Conservation (phyloP, 2,113 vertebrate genomes). For the Lampris megalopsis region DNA sequence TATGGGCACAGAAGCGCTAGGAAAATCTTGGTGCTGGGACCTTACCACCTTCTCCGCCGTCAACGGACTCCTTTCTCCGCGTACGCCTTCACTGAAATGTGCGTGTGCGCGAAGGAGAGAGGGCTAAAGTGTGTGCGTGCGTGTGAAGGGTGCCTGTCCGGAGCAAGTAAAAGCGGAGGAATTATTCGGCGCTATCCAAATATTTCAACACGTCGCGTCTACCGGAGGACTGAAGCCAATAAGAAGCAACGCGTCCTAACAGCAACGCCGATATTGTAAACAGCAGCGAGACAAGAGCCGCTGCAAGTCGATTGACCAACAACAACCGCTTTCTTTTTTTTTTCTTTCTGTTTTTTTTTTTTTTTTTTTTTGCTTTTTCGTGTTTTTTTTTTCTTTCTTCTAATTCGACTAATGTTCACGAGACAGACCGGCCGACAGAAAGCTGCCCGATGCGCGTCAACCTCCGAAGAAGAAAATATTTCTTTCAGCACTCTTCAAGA, state of each 20-base stretch:
- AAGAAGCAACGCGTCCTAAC: slow-evolving; percentile 76
- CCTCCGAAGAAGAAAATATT: slow-evolving; percentile 62
- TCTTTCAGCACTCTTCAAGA: slow-evolving; percentile 63
- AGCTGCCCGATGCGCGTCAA: slow-evolving; percentile 67
- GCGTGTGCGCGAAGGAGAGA: slow-evolving; percentile 74
- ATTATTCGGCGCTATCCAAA: slow-evolving; percentile 80
- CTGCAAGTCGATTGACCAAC: slow-evolving; percentile 69
- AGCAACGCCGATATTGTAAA: slow-evolving; percentile 80
- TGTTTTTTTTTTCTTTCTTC: slow-evolving; percentile 37
- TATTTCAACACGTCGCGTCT: slow-evolving; percentile 80
- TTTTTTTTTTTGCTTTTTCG: no score
- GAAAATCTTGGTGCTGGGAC: slow-evolving; percentile 91
- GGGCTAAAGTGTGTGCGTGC: slow-evolving; percentile 79
- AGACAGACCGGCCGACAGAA: slow-evolving; percentile 48
- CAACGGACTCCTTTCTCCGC: slow-evolving; percentile 78
- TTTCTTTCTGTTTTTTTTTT: no score
- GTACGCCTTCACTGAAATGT: slow-evolving; percentile 81
- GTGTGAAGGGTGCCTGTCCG: slow-evolving; percentile 76
- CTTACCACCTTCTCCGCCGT: slow-evolving; percentile 79
- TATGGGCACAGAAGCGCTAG: slow-evolving; percentile 92
- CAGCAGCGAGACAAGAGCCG: slow-evolving; percentile 66
- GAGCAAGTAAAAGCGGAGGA: slow-evolving; percentile 77
- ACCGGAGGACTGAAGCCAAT: slow-evolving; percentile 76
- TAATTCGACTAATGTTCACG: slow-evolving; percentile 71
- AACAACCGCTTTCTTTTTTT: no score